A percentile compares a stretch with the other conserved stretches of the same genome.
phyloP scores from a whole-genome alignment of 2,797 vertebrate genomes.

The Pseudochaenichthys georgianus region DNA sequence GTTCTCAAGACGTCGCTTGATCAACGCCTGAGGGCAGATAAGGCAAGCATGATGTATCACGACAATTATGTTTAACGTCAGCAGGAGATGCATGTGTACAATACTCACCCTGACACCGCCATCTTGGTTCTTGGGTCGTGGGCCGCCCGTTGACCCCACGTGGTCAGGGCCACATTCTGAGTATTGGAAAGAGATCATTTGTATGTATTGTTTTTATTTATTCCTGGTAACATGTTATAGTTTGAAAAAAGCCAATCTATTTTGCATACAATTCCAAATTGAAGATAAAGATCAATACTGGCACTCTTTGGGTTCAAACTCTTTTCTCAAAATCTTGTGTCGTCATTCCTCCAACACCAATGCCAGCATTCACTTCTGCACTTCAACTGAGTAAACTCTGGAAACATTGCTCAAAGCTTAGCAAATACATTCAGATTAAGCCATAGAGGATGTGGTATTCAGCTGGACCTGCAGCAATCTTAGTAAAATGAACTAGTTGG shows the following conservation, averaged over 20 bases:
- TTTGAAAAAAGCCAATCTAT: neutral
- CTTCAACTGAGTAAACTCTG: neutral
- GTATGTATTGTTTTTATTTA: neutral
- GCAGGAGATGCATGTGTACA: slow-evolving; percentile 50
- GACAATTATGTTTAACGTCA: slow-evolving; percentile 13
- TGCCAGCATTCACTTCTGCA: neutral
- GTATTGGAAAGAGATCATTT: neutral
- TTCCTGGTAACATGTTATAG: too few relatives aligned
- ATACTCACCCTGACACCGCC: slow-evolving; percentile 83
- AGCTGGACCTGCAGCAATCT: neutral
- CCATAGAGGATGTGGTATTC: slow-evolving; percentile 71
- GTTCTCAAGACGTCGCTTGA: slow-evolving; percentile 80
- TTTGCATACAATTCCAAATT: neutral
- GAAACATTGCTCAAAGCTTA: slow-evolving; percentile 15
- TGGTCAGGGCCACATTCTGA: slow-evolving; percentile 84
- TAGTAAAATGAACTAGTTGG: neutral
- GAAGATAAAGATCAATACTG: too few relatives aligned
- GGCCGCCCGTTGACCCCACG: slow-evolving; percentile 40
- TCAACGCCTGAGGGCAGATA: slow-evolving; percentile 72
- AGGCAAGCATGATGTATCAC: neutral
- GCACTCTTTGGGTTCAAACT: neutral
- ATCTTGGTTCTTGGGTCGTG: slow-evolving; percentile 80
- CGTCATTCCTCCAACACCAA: neutral
- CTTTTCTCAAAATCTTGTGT: slow-evolving; percentile 3
- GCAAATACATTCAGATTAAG: slow-evolving; percentile 14